Conservation (phyloP, 2,888 invertebrate species). For the Lapara coniferarum region DNA sequence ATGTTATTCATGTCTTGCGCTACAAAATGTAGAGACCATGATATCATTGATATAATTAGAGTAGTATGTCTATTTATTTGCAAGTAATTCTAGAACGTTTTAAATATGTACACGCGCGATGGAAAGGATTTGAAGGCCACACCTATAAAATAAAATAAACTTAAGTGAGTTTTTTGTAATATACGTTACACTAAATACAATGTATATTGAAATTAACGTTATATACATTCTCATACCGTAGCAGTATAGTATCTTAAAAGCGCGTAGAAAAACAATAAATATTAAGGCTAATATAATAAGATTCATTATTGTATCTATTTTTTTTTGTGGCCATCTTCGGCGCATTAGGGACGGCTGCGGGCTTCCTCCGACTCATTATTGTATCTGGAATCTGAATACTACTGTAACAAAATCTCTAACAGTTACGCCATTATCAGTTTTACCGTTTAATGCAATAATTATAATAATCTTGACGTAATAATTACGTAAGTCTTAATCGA, state of each 20-base stretch:
- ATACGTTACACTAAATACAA: no score
- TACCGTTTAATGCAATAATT: neutral
- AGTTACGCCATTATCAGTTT: slow-evolving; percentile 6
- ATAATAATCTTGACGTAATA: neutral
- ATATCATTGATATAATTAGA: neutral
- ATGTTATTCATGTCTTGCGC: no score
- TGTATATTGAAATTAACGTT: neutral
- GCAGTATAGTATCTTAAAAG: no score
- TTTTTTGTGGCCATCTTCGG: no score
- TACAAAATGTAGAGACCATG: neutral
- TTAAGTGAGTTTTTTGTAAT: no score
- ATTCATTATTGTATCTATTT: no score
- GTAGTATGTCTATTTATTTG: neutral
- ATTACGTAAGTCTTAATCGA: neutral
- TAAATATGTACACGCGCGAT: neutral
- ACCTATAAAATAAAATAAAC: neutral
- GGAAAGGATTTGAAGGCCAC: slow-evolving; percentile 13
- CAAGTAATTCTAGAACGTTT: neutral
- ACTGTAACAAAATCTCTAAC: neutral
- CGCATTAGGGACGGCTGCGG: no score
- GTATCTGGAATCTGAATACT: neutral
- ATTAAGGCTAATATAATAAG: neutral
- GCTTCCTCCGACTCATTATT: no score
- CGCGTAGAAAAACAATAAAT: neutral
- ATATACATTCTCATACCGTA: no score